Percentiles rank a stretch among this genome's conserved stretches.
phyloP scores from a whole-genome alignment of 2,797 vertebrate species.

The Melanogrammus aeglefinus region DNA sequence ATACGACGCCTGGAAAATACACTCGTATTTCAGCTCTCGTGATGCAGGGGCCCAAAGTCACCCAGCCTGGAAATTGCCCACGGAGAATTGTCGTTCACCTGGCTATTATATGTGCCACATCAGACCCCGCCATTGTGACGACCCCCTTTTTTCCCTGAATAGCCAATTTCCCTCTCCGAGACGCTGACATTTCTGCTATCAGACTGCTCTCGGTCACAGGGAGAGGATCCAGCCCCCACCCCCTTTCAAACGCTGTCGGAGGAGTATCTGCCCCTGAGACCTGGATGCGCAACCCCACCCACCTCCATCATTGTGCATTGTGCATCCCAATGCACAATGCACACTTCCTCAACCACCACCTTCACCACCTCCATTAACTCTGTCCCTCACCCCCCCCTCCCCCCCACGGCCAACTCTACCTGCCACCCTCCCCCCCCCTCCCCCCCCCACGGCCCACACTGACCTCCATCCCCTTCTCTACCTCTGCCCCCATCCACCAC shows the following conservation, averaged over 20 bases:
- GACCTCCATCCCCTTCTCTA: slow-evolving; percentile 61
- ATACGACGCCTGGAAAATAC: slow-evolving; percentile 64
- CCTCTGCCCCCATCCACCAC: slow-evolving; percentile 52
- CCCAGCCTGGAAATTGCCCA: slow-evolving; percentile 78
- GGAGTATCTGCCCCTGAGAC: slow-evolving; percentile 61
- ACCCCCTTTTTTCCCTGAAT: slow-evolving; percentile 74
- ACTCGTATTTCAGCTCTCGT: slow-evolving; percentile 73
- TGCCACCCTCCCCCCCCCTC: slow-evolving; percentile 47
- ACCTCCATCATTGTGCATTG: slow-evolving; percentile 18
- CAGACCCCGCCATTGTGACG: slow-evolving; percentile 75
- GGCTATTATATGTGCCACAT: slow-evolving; percentile 81
- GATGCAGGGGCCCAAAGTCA: slow-evolving; percentile 71
- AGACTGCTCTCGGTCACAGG: slow-evolving; percentile 70
- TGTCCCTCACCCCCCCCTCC: slow-evolving; percentile 41
- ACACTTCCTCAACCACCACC: slow-evolving; percentile 10
- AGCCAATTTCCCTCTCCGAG: slow-evolving; percentile 72
- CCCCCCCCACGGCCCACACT: slow-evolving; percentile 54
- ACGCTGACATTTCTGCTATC: slow-evolving; percentile 79
- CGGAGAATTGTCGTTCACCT: slow-evolving; percentile 76
- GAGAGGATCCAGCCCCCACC: slow-evolving; percentile 52
- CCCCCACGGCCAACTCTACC: slow-evolving; percentile 1
- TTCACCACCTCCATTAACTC: slow-evolving; percentile 42
- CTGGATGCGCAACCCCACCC: slow-evolving; percentile 53
- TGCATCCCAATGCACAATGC: background rate
- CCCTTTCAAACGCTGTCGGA: slow-evolving; percentile 57